Evolutionary conservation across 2,888 invertebrate genomes (phyloP), one percentile per base, ranked within the genome.

Genomic region (Plagodis dolabraria): DNA sequence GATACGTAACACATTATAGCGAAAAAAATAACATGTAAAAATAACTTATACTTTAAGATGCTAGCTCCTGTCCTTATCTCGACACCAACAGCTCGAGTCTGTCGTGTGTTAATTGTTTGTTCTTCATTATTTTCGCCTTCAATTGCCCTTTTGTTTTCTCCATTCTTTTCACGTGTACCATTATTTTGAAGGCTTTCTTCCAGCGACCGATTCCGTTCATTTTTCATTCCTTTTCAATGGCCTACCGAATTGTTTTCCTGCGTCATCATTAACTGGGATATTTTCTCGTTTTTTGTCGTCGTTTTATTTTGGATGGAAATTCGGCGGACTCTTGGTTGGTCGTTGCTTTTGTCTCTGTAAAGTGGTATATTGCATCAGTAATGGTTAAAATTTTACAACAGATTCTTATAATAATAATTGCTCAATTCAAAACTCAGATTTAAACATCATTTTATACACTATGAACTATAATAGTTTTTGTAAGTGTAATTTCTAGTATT

Each of bases 31-130:
- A 22, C 22, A 2, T 22, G 22, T 22, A 22, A 22, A 22, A 22
- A 22, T 22, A 22, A 2, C 22, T 22, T 4, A 22, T 44, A n/a
- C 22, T 33, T n/a, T 0, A 56, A n/a, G 4, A 38, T 33, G 46
- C 55, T n/a, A 55, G 52, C 75, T 77, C 74, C 67, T 55, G 53
- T 10, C 11, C 74, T 70, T 9, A 46, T 50, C 54, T 54, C 50
- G 59, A 71, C 64, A 60, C 68, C 60, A 63, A 57, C 60, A 53
- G 64, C 68, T 67, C 62, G 70, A 74, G 72, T 74, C 76, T 73
- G 78, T 76, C 83, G 85, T 86, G 89, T 92, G 90, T 90, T 92
- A 92, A 92, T 92, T 92, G 91, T 92, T 91, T 90, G 89, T 89
- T 85, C 79, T 86, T 85, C 89, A 92, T 92, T 92, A 92, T 91